phyloP scores from a whole-genome alignment of 2,113 vertebrate genomes.

The Chlorocebus sabaeus region DNA sequence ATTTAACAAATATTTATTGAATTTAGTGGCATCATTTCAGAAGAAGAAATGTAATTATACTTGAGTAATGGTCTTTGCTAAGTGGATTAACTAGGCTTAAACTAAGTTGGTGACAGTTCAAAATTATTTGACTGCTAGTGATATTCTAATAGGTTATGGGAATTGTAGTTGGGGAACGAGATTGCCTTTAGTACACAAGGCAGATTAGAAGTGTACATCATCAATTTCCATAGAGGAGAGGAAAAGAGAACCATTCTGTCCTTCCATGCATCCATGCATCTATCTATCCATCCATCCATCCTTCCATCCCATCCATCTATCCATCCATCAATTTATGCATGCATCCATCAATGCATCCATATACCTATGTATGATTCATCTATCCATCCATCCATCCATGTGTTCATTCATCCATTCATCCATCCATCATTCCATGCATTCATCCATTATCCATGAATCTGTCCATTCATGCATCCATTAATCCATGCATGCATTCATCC shows the following conservation, averaged over 20 bases:
- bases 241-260: neutral
- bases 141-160: neutral
- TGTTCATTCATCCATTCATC: too few species aligned
- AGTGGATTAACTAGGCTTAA: neutral
- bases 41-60: neutral
- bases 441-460: neutral
- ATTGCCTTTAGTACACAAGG: neutral
- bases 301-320: neutral
- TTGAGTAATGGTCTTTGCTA: neutral
- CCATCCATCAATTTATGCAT: fast-evolving
- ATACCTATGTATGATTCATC: too few species aligned
- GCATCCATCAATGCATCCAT: too few species aligned
- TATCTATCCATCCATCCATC: too few species aligned
- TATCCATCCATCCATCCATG: too few species aligned
- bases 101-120: neutral
- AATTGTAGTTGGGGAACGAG: neutral
- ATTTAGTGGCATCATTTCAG: neutral
- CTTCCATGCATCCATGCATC: too few species aligned
- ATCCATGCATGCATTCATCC: neutral
- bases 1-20: neutral
- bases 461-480: too few species aligned
- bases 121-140: neutral
- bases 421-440: too few species aligned
- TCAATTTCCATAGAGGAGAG: neutral
- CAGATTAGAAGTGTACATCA: neutral